Conservation (phyloP, 2,888 invertebrate genomes). For the Caenorhabditis sp. region DNA sequence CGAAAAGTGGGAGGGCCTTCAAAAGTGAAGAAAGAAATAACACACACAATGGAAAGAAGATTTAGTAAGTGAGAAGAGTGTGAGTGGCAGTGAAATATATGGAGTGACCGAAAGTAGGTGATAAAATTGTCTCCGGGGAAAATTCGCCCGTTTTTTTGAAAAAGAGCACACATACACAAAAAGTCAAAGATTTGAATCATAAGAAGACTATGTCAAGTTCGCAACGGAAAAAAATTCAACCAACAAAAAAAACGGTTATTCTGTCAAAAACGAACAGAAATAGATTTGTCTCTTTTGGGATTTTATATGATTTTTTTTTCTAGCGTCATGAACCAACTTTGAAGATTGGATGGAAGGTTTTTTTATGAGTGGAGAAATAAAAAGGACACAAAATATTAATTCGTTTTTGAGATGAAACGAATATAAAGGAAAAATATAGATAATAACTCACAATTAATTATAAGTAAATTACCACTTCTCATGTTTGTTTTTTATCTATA, state of each 20-base stretch:
- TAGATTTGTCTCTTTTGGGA: not conserved
- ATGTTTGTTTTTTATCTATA: too few relatives aligned
- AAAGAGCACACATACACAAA: not conserved
- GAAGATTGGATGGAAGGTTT: too few relatives aligned
- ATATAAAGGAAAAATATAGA: too few relatives aligned
- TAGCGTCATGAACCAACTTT: not conserved
- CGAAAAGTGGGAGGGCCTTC: too few relatives aligned
- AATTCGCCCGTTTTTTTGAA: not conserved
- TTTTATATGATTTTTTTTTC: not conserved
- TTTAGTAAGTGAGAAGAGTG: not conserved
- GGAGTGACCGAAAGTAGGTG: constrained; percentile 43
- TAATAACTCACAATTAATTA: too few relatives aligned
- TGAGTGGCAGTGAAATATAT: not conserved
- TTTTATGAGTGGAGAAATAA: too few relatives aligned
- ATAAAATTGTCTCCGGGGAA: constrained; percentile 37
- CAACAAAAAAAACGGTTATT: not conserved
- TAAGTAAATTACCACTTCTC: too few relatives aligned
- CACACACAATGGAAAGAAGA: not conserved
- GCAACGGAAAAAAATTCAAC: too few relatives aligned
- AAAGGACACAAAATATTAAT: too few relatives aligned
- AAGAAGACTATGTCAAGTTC: not conserved
- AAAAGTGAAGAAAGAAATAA: not conserved
- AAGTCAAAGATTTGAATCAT: not conserved
- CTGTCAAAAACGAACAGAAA: not conserved
- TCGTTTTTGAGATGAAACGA: too few relatives aligned